Base-by-base conservation (phyloP, 2,888 invertebrate genomes). In the Drosophila neotestacea region DNA sequence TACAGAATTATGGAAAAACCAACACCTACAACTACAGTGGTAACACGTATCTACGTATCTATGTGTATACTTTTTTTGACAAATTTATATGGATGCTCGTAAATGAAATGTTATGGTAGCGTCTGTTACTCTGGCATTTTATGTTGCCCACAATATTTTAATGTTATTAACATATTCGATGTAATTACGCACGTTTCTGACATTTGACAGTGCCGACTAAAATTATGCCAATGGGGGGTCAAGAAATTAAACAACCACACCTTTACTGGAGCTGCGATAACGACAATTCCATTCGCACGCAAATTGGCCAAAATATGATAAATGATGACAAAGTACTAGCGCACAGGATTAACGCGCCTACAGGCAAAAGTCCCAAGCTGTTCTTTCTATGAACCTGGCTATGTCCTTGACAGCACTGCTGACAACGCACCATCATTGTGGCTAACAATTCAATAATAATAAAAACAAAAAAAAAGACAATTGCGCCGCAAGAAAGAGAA, bases 151-250 rank as follows among this genome's bases (percentile, higher is more conserved):
- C 77, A 70, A 88, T 70, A 75, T 77, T 81, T 83, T 64, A 62
- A 77, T 88, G 79, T 44, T 51, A 88, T 85, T 83, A 83, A 83
- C 85, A 85, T 88, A 79, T 85, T 81, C 74, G 70, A 75, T 85
- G 81, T 83, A 88, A 85, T 85, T 85, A 86, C 79, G 77, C 79
- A 85, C 88, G 85, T 85, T 74, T 76, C 72, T 61, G 69, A 74
- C 83, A 83, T 87, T 82, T 79, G 64, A 73, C 78, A 76, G 67
- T 62, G 70, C 66, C 58, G 10, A 42, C 50, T 28, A 65, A 48
- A 71, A 65, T 64, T 61, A 54, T 78, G 32, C 36, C 46, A 46
- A 58, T 39, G 59, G 32, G 27, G 60, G 44, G 56, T 48, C 62
- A 58, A 58, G 38, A 51, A 69, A 70, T 74, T 65, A 77, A 47